phyloP scores from a whole-genome alignment of 2,888 invertebrate species.

The Choreutis nemorana region DNA sequence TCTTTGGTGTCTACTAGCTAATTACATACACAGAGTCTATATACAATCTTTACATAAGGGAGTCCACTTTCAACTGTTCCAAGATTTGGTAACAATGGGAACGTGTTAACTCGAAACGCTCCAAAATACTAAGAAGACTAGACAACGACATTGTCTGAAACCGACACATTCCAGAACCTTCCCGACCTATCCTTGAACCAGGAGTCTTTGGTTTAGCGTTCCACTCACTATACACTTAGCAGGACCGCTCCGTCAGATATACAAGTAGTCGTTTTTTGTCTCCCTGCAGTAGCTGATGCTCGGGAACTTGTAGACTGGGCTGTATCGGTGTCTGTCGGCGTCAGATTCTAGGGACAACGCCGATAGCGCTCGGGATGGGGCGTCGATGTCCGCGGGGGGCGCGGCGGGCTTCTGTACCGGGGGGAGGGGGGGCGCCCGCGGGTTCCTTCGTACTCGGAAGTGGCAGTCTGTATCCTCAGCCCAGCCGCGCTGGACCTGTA shows the following conservation, averaged over 20 bases:
- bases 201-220: constrained; percentile 12
- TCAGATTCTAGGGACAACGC: constrained; percentile 53
- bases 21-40: constrained; percentile 20
- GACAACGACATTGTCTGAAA: constrained; percentile 11
- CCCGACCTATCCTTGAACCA: constrained; percentile 22
- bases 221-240: constrained; percentile 39
- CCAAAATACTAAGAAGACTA: constrained; percentile 18
- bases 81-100: constrained; percentile 12
- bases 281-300: constrained; percentile 54
- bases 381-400: constrained; percentile 31
- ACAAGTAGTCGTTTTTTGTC: constrained; percentile 55
- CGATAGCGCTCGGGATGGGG: constrained; percentile 44
- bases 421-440: constrained; percentile 80
- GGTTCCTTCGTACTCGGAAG: constrained; percentile 83
- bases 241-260: constrained; percentile 50
- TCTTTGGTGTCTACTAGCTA: constrained; percentile 67
- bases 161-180: constrained; percentile 11
- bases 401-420: constrained; percentile 53
- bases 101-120: constrained; percentile 10
- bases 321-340: constrained; percentile 44
- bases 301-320: constrained; percentile 58
- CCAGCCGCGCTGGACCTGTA: constrained; percentile 82
- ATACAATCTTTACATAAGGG: constrained; percentile 16
- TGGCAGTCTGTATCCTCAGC: constrained; percentile 76
- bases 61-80: not conserved